Conservation (phyloP, 1,140 invertebrate genomes). For the Drosophila truncata region DNA sequence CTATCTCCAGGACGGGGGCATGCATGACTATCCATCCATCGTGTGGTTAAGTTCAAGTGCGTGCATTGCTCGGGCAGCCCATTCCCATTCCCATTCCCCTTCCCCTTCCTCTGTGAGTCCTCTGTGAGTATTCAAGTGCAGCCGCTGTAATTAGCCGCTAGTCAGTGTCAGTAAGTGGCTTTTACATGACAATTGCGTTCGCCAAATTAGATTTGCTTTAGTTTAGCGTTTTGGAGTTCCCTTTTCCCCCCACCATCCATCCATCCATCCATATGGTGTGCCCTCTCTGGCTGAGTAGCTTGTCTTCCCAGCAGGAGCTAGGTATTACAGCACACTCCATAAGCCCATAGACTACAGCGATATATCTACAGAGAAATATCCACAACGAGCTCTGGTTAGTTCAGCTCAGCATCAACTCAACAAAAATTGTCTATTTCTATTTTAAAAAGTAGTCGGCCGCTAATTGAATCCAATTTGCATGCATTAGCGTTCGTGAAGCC, state of each 20-base stretch:
- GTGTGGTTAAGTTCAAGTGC: conserved; percentile 49
- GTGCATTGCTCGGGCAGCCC: conserved; percentile 26
- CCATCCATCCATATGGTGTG: too few species aligned
- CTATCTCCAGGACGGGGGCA: neutral
- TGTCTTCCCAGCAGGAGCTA: neutral
- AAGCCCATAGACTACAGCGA: neutral
- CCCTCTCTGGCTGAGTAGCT: neutral
- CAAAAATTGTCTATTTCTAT: conserved; percentile 52
- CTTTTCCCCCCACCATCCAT: neutral
- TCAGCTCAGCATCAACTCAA: conserved; percentile 9
- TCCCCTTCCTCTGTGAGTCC: neutral
- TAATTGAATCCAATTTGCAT: conserved; percentile 58
- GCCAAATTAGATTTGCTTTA: conserved; percentile 44
- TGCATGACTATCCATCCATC: too few species aligned
- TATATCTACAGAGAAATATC: neutral
- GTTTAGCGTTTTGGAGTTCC: conserved; percentile 8
- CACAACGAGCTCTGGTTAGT: neutral
- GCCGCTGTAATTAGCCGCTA: conserved; percentile 34
- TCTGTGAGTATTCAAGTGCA: conserved; percentile 34
- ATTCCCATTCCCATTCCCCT: neutral
- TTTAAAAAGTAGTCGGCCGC: conserved; percentile 48
- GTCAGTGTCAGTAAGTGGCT: conserved; percentile 53
- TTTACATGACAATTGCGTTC: conserved; percentile 44
- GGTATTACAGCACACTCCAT: conserved; percentile 34
- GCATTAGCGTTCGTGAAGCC: conserved; percentile 43